Conservation (phyloP, 2,113 vertebrate species). For the Siphamia tubifer region DNA sequence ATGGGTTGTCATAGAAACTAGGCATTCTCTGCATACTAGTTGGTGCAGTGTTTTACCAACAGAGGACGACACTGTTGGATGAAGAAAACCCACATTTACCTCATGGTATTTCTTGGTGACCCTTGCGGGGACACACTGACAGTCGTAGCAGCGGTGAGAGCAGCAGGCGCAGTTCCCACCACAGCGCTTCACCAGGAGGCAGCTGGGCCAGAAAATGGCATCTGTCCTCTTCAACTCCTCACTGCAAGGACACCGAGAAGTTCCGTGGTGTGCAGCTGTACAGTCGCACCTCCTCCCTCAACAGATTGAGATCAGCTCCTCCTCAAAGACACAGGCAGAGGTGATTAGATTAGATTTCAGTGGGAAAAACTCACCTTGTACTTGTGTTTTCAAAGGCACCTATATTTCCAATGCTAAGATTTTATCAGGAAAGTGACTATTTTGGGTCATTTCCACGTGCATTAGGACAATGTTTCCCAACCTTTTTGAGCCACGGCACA, state of each 20-base stretch:
- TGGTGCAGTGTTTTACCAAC: too few species aligned
- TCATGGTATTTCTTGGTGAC: constrained; percentile 94
- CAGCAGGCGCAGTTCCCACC: constrained; percentile 98
- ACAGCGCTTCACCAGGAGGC: constrained; percentile 95
- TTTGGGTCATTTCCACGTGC: too few species aligned
- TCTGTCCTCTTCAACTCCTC: constrained; percentile 95
- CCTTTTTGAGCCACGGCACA: too few species aligned
- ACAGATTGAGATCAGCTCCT: constrained; percentile 90
- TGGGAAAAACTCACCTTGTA: too few species aligned
- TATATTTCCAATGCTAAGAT: too few species aligned
- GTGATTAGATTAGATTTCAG: neutral
- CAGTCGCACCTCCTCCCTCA: constrained; percentile 91
- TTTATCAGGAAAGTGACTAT: too few species aligned
- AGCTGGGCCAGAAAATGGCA: constrained; percentile 96
- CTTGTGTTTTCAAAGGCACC: too few species aligned
- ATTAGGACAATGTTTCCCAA: too few species aligned
- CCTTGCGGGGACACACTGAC: constrained; percentile 90
- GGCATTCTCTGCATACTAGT: too few species aligned
- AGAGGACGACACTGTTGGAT: too few species aligned
- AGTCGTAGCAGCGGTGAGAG: constrained; percentile 88
- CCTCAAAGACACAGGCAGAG: constrained; percentile 66
- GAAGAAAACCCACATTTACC: too few species aligned
- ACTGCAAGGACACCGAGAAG: constrained; percentile 90
- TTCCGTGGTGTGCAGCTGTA: constrained; percentile 98
- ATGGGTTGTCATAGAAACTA: too few species aligned